A percentile compares a stretch with the other conserved stretches of the same genome.
Evolutionary conservation across 2,797 vertebrate genomes (phyloP).

Genomic region (Rhodeus uyekii): DNA sequence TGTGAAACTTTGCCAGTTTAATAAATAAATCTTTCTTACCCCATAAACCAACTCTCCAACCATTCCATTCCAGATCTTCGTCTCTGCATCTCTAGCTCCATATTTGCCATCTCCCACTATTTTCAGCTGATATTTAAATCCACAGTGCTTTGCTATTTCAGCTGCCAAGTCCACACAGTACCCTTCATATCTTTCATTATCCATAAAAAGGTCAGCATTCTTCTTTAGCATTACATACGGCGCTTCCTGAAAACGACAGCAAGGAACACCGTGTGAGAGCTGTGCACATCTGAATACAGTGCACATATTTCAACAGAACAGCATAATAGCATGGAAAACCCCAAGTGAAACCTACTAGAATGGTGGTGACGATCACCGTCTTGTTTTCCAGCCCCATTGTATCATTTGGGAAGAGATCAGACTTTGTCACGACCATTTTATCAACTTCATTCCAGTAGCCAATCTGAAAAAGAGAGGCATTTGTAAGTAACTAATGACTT

Average conservation of each 20-base stretch:
- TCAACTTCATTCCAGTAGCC: constrained; percentile 99
- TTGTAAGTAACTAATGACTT: background rate
- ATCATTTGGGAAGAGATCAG: constrained; percentile 90
- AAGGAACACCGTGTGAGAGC: constrained; percentile 10
- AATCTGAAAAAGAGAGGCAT: constrained; percentile 77
- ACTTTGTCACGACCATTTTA: constrained; percentile 97
- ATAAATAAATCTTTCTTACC: constrained; percentile 76
- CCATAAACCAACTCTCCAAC: constrained; percentile 98
- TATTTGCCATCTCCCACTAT: constrained; percentile 98
- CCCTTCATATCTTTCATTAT: constrained; percentile 97
- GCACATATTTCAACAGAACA: background rate
- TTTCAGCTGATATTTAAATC: constrained; percentile 98
- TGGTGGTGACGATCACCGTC: constrained; percentile 97
- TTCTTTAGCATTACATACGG: constrained; percentile 99
- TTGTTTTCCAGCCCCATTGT: constrained; percentile 97
- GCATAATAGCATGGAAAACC: background rate
- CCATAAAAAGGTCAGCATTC: constrained; percentile 93
- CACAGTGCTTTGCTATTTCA: constrained; percentile 98
- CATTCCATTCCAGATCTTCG: constrained; percentile 99
- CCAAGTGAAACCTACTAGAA: constrained; percentile 82
- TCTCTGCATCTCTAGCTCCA: constrained; percentile 96
- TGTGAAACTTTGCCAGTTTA: background rate
- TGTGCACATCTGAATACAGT: background rate
- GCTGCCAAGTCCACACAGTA: constrained; percentile 98
- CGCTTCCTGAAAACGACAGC: constrained; percentile 83